These are phyloP conservation scores for Ericerus pela DNA, from an alignment of 1,140 invertebrate species.

Conservation along the genomic window DNA sequence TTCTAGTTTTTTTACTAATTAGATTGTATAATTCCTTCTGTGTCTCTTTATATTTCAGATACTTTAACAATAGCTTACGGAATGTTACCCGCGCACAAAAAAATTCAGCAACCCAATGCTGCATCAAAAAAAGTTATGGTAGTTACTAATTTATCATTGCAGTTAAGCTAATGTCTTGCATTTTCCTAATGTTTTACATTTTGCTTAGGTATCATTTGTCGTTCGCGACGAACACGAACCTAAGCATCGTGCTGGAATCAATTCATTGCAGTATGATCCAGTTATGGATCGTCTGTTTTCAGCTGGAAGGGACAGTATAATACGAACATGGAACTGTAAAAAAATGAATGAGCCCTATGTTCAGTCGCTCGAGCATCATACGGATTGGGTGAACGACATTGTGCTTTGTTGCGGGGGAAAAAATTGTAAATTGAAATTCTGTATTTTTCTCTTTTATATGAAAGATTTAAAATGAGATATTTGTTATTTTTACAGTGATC, in stretches of 20 bases:
- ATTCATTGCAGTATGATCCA: constrained; percentile 86
- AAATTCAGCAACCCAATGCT: not conserved
- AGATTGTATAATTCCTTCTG: too few relatives aligned
- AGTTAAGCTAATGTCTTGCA: not conserved
- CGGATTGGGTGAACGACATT: constrained; percentile 99
- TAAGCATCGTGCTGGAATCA: constrained; percentile 86
- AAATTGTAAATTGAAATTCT: constrained; percentile 49
- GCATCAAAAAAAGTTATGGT: not conserved
- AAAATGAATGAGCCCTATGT: constrained; percentile 67
- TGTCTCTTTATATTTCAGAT: too few relatives aligned
- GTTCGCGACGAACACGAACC: constrained; percentile 92
- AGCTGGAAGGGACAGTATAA: constrained; percentile 94
- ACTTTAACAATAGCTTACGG: too few relatives aligned
- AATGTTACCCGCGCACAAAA: not conserved
- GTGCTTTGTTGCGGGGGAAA: constrained; percentile 91
- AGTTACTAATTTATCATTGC: not conserved
- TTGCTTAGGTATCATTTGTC: constrained; percentile 80
- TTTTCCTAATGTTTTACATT: not conserved
- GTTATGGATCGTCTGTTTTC: constrained; percentile 79
- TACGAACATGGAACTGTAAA: constrained; percentile 85
- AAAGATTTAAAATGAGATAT: not conserved
- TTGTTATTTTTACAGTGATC: constrained; percentile 57
- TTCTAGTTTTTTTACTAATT: too few relatives aligned
- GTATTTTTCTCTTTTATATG: constrained; percentile 7
- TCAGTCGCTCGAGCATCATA: constrained; percentile 95